Conservation (phyloP, 1,140 invertebrate species). For the Babylonia areolata region DNA sequence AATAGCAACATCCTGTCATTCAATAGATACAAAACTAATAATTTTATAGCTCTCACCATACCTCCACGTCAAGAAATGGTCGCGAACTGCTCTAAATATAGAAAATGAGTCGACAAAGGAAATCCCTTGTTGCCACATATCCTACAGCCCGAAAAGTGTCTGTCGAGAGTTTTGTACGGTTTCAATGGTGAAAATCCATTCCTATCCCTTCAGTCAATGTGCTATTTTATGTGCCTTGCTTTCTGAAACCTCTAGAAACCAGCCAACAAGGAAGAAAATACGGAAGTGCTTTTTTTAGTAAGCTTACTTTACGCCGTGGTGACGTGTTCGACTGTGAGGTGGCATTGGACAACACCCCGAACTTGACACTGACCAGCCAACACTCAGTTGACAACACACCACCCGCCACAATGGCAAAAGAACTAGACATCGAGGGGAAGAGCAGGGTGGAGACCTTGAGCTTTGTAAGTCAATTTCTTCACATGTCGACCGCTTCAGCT, state of each 20-base stretch:
- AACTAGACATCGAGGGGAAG: slow-evolving; percentile 44
- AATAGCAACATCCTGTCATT: no score
- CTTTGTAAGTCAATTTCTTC: slow-evolving; percentile 60
- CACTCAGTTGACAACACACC: neutral
- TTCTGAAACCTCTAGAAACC: neutral
- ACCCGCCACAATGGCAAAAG: slow-evolving; percentile 35
- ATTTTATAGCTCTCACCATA: slow-evolving; percentile 6
- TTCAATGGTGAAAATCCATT: no score
- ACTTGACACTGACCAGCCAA: neutral
- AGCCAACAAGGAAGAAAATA: neutral
- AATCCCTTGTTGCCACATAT: neutral
- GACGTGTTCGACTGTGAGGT: slow-evolving; percentile 9
- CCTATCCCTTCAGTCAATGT: no score
- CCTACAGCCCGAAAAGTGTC: neutral
- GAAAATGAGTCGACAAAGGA: slow-evolving; percentile 9
- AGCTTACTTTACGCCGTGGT: neutral
- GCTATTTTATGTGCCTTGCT: neutral
- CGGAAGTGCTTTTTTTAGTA: neutral
- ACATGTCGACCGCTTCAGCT: no score
- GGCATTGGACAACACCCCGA: neutral
- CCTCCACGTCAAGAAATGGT: slow-evolving; percentile 29
- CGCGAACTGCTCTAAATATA: slow-evolving; percentile 14
- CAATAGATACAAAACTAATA: slow-evolving; percentile 23
- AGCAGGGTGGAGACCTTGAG: slow-evolving; percentile 45
- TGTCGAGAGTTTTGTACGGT: neutral